Percentiles rank a stretch among this genome's conserved stretches.
These are phyloP conservation scores for Leptestheria dahalacensis DNA, from an alignment of 1,140 invertebrate genomes.

Conservation along the genomic window DNA sequence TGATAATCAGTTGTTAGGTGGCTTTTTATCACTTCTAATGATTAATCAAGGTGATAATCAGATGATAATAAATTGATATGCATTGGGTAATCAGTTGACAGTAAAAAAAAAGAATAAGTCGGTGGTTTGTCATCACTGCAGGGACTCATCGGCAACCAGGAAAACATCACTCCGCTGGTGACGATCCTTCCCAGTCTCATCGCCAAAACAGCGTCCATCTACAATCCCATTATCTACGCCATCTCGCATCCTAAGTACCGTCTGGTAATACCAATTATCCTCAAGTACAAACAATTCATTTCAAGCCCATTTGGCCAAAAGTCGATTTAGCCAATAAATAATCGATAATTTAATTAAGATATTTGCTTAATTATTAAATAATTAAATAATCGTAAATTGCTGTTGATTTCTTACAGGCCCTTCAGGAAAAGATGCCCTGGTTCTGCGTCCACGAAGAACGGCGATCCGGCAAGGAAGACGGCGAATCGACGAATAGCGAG, in stretches of 20 bases:
- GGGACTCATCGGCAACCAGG: slow-evolving; percentile 9
- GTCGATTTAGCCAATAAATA: slow-evolving; percentile 23
- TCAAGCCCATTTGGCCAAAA: too few relatives aligned
- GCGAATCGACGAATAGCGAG: background rate
- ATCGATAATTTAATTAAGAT: slow-evolving; percentile 23
- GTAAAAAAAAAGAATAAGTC: too few relatives aligned
- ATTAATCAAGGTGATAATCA: too few relatives aligned
- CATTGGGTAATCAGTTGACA: too few relatives aligned
- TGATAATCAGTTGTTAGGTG: too few relatives aligned
- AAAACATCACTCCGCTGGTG: slow-evolving; percentile 12
- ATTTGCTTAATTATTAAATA: too few relatives aligned
- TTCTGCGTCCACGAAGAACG: slow-evolving; percentile 41
- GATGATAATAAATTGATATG: too few relatives aligned
- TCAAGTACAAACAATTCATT: too few relatives aligned
- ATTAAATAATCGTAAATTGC: slow-evolving; percentile 45
- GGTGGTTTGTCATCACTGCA: slow-evolving; percentile 20
- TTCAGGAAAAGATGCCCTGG: slow-evolving; percentile 51
- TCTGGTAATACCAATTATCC: too few relatives aligned
- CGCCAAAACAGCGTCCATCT: slow-evolving; percentile 21
- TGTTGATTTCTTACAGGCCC: slow-evolving; percentile 34
- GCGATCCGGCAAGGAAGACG: background rate
- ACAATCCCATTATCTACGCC: slow-evolving; percentile 23
- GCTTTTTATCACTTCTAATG: too few relatives aligned
- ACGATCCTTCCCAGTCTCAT: slow-evolving; percentile 16
- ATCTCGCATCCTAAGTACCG: slow-evolving; percentile 23